Conservation (phyloP, 2,888 invertebrate genomes). For the Eumerus sabulonum region DNA sequence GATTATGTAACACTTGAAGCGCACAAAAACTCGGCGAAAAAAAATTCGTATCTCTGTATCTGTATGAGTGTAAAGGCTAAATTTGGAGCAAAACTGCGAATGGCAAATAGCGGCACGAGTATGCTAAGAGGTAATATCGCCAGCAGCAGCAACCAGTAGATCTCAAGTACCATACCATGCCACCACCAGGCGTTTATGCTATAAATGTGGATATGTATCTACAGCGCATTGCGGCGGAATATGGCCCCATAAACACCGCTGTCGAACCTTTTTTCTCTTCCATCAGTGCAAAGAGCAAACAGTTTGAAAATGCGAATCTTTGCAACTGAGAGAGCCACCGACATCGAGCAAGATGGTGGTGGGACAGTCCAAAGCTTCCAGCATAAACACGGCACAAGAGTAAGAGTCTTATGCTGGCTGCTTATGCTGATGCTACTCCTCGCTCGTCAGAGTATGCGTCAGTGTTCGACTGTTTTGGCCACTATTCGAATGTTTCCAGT, state of each 20-base stretch:
- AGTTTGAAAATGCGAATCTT: too few species aligned
- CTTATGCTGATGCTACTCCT: too few species aligned
- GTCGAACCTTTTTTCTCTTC: slow-evolving; percentile 43
- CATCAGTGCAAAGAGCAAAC: slow-evolving; percentile 53
- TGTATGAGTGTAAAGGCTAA: slow-evolving; percentile 51
- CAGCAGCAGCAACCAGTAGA: slow-evolving; percentile 44
- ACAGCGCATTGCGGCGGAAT: slow-evolving; percentile 53
- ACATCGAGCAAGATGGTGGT: too few species aligned
- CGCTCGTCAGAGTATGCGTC: too few species aligned
- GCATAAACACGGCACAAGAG: slow-evolving; percentile 34
- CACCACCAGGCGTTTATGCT: neutral
- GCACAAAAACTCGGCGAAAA: slow-evolving; percentile 35
- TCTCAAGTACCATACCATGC: slow-evolving; percentile 11
- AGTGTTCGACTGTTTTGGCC: slow-evolving; percentile 19
- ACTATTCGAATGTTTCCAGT: neutral
- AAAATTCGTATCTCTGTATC: slow-evolving; percentile 37
- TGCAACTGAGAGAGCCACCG: too few species aligned
- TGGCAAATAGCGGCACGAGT: slow-evolving; percentile 14
- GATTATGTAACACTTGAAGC: slow-evolving; percentile 56
- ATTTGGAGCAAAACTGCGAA: slow-evolving; percentile 59
- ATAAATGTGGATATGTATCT: slow-evolving; percentile 29
- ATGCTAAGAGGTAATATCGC: neutral
- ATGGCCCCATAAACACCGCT: slow-evolving; percentile 11
- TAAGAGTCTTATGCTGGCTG: too few species aligned
- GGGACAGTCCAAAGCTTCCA: slow-evolving; percentile 48